Base-by-base conservation (phyloP, 2,888 invertebrate genomes). In the Vanessa cardui region DNA sequence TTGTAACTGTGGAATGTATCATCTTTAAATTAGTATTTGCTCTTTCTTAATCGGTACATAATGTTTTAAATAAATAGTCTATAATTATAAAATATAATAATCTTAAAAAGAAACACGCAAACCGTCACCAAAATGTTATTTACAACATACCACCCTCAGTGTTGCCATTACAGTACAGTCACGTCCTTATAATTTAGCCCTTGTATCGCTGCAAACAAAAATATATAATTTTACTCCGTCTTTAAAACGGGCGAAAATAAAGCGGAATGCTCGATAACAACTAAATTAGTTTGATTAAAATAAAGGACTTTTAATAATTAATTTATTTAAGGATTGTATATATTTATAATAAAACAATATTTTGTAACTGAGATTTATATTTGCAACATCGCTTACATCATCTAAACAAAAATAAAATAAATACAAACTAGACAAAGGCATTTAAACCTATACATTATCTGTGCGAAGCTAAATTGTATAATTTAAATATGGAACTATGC, bases 111-210 rank as follows among this genome's bases (percentile, higher is more conserved):
- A 77, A 58, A 70, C 80, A 81, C 81, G 80, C 65, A 9, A 76
- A 68, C 78, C 78, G 78, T 76, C 80, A 83, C 82, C 78, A n/a
- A 9, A 65, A n/a, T 49, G 44, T 39, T n/a, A 46, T 33, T 12
- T 54, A 16, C 5, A 20, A 54, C 52, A 65, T 31, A 64, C 50
- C 56, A 50, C 46, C 46, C 60, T 58, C 46, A 66, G 58, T 58
- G 58, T 62, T 49, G 69, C 39, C 58, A 62, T 20, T 58, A 56
- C 50, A 21, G 21, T 58, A 56, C 50, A 21, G 21, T 31, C 59
- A 4, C 46, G 33, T 69, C 62, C 68, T 81, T 78, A 87, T 71
- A 87, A 81, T 80, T 86, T 87, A 59, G 87, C 80, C 49, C 80
- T 81, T 49, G 67, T 60, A 39, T 82, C 81, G 59, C 86, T 86